These are phyloP conservation scores for Pavo muticus DNA, from an alignment of 2,113 vertebrate genomes.

Conservation along the genomic window DNA sequence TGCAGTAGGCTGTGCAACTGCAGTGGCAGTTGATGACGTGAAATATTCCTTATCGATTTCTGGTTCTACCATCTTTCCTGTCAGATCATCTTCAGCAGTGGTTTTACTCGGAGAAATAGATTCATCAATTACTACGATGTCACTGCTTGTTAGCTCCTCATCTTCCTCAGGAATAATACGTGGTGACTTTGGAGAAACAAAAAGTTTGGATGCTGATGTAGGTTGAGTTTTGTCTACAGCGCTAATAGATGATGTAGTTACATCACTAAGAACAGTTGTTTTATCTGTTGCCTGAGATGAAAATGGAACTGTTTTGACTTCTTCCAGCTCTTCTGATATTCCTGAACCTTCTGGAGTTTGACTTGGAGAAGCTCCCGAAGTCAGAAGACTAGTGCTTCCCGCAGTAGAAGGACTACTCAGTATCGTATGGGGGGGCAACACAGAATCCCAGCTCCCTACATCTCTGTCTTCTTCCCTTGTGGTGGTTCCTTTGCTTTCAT, in stretches of 20 bases:
- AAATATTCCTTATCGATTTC: conserved; percentile 83
- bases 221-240: conserved; percentile 29
- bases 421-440: background rate
- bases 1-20: conserved; percentile 64
- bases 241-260: background rate
- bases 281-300: conserved; percentile 27
- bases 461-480: background rate
- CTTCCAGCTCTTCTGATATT: conserved; percentile 54
- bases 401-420: background rate
- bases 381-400: conserved; percentile 40
- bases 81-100: conserved; percentile 55
- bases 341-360: conserved; percentile 71
- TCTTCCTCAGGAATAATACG: conserved; percentile 67
- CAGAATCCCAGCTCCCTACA: background rate
- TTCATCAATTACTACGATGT: conserved; percentile 77
- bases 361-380: conserved; percentile 36
- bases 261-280: background rate
- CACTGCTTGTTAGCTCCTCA: conserved; percentile 73
- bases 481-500: background rate
- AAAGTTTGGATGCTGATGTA: conserved; percentile 24
- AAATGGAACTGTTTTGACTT: conserved; percentile 33
- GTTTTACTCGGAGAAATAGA: conserved; percentile 70
- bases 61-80: conserved; percentile 57
- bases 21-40: conserved; percentile 66
- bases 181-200: conserved; percentile 43